Evolutionary conservation across 2,888 invertebrate species (phyloP), one percentile per base, ranked within the genome.

Genomic region (Cremastinae sp.): DNA sequence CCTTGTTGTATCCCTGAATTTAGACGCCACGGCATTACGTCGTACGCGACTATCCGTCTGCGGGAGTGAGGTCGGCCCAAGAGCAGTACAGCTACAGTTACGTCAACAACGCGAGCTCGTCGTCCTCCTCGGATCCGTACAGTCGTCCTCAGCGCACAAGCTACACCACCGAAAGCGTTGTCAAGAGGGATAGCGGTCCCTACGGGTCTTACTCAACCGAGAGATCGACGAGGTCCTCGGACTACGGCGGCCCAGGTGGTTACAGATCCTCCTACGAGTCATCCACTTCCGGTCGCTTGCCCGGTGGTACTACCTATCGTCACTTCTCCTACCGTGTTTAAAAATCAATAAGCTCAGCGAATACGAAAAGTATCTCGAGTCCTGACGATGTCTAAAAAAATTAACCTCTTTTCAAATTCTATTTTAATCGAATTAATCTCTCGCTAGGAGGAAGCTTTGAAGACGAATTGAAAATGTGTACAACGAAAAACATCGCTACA

Each of bases 21-120:
- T 88, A 96, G 96, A 96, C 94, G 91, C 95, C 96, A 87, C 95
- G 96, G 90, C 95, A 95, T 93, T 96, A 96, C 92, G 94, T 95
- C 91, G 95, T 95, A 90, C 94, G 94, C 90, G 95, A 96, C 90
- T 93, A 94, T 85, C 93, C 94, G 78, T 92, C 94, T 51, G 78
- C 81, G 75, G 89, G 89, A 69, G 73, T 88, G 85, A 86, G 89
- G 82, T 82, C 88, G 89, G 94, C 94, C 84, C 95, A 96, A 90
- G 93, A 95, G 91, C 95, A 95, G 92, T 96, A 96, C 92, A 95
- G 95, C 84, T 96, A 96, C 92, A 94, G 95, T 82, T 96, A 96
- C 92, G 91, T 92, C 90, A 93, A 94, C 90, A 89, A 89, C 82
- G 91, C 91, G 85, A 83, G 89, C 76, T 90, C 88, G 82, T 16